Evolutionary conservation across 2,113 vertebrate genomes (phyloP), one percentile per base, ranked within the genome.

Genomic region (Thamnaconus septentrionalis): DNA sequence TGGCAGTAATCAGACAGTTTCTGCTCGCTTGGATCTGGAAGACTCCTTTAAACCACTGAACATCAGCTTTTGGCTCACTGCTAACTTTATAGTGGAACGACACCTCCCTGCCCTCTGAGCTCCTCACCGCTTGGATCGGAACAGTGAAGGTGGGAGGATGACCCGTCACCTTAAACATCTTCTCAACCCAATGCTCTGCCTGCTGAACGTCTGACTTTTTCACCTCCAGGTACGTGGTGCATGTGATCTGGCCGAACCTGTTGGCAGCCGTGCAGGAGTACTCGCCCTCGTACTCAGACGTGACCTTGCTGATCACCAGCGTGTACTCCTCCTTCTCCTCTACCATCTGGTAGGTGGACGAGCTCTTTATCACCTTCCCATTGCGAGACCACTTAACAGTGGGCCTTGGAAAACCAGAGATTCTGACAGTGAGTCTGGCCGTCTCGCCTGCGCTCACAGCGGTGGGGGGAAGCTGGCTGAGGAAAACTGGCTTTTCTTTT

Each of bases 371-470:
- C 9, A 83, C 62, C 7, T 46, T 65, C 3, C 91, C 89, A 18
- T 95, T 94, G 72, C 94, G 94, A 82, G 95, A 92, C 94, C 96
- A 98, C 9, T 95, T 91, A 71, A 96, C 90, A 43, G 91, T 92
- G 43, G 96, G 95, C 49, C 88, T 90, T 31, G 96, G 95, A 55
- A 85, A 84, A 58, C 94, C 96, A 46, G 71, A 89, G 76, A 94
- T 87, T 51, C 80, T 92, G 45, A 98, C 92, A 39, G 93, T 95
- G 40, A 99, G 85, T 51, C 68, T 93, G 57, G 92, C 92, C 5
- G 92, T 86, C 72, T 95, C 94, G 48, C 94, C 95, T 7, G 82
- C 7, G 39, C 65, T 90, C 53, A 92, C 86, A 60, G 93, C 90
- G 64, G 88, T 59, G 64, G 93, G 59, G 11, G 91, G 86, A 4